Conservation (phyloP, 2,888 invertebrate genomes). For the Leucophora obtusa region DNA sequence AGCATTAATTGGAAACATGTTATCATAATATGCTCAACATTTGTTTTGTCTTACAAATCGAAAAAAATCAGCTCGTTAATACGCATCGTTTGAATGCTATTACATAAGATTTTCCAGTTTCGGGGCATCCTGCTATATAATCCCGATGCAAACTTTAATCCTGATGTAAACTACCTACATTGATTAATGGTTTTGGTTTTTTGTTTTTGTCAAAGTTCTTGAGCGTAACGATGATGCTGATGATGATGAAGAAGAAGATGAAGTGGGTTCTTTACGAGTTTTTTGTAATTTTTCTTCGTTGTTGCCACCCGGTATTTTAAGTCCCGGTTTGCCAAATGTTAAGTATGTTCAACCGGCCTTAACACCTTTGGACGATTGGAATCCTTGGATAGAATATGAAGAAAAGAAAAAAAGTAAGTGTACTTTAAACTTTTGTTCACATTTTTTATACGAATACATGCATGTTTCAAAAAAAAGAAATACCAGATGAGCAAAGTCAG, state of each 20-base stretch:
- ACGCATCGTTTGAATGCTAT: too few species aligned
- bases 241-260: slow-evolving; percentile 74
- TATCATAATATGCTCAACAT: too few species aligned
- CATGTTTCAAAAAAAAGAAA: background rate
- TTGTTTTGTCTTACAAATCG: too few species aligned
- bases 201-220: background rate
- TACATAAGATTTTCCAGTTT: too few species aligned
- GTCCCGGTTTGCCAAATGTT: slow-evolving; percentile 95
- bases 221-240: slow-evolving; percentile 6
- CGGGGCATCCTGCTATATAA: too few species aligned
- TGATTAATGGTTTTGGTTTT: too few species aligned
- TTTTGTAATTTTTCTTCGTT: slow-evolving; percentile 91
- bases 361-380: slow-evolving; percentile 87
- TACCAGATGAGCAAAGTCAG: slow-evolving; percentile 94
- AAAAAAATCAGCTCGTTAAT: too few species aligned
- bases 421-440: background rate
- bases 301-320: slow-evolving; percentile 93
- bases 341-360: slow-evolving; percentile 96
- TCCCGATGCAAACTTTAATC: too few species aligned
- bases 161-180: too few species aligned
- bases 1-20: too few species aligned
- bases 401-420: slow-evolving; percentile 18
- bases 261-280: slow-evolving; percentile 88
- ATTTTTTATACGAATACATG: slow-evolving; percentile 77
- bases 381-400: slow-evolving; percentile 65